Base-by-base conservation (phyloP, 2,888 invertebrate species). In the Furcula furcula region DNA sequence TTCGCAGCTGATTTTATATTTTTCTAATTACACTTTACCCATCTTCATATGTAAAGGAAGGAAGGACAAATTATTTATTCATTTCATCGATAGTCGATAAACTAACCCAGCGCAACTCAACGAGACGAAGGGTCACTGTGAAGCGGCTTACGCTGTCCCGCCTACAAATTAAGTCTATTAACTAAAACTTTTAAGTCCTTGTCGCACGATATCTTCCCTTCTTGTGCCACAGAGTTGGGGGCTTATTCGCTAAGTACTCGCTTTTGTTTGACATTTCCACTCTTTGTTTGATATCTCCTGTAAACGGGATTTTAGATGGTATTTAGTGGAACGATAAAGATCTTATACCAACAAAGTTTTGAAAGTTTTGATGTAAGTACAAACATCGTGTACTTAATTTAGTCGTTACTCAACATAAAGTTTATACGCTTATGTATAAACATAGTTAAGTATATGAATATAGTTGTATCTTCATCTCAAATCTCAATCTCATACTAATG, bases 121-220 rank as follows among this genome's bases (percentile, higher is more conserved):
- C 53, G 64, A n/a, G n/a, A 62, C 48, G 55, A 61, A 74, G 79
- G 81, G 82, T 82, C 81, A 78, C 67, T 68, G 66, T 59, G 76
- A 76, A 86, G 79, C 82, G 74, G 84, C 84, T 85, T 83, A 85
- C 62, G 62, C 49, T 55, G 65, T 72, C 64, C 69, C 71, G 77
- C 76, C 83, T 84, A 79, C 85, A 87, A 85, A 86, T 87, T 87
- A 88, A 88, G 86, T 84, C 86, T 81, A 87, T 86, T 85, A 82
- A 83, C 66, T 79, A 75, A 75, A 86, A 88, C 82, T 86, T 88
- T 87, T 86, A 86, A 86, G 87, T 85, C 88, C 83, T 70, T 72
- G 70, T 73, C 78, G 76, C 78, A 75, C 79, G 80, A 76, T 74
- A 85, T 83, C 76, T 82, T 80, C 82, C 81, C 77, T 85, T 85